Evolutionary conservation across 2,113 vertebrate species (phyloP), one percentile per base, ranked within the genome.

Genomic region (Cyprinodon variegatus): DNA sequence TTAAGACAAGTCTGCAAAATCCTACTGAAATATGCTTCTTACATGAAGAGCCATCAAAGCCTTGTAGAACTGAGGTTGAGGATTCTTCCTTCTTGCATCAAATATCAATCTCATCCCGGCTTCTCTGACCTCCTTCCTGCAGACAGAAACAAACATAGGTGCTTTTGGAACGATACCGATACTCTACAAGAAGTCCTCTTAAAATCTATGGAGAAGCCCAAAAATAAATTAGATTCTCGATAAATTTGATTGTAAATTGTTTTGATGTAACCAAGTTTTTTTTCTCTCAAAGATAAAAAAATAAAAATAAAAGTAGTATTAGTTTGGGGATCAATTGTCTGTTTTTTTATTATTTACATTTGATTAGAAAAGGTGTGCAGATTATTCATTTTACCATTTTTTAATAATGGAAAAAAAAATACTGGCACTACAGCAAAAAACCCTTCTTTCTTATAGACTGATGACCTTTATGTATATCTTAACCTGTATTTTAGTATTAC

Each of bases 1-100:
- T 36, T n/a, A 41, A 40, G 15, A 65, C 48, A 53, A 53, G 69
- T 38, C 59, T 68, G 61, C 68, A 78, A 46, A 3, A 3, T 48
- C 61, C 11, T 61, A 29, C 46, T 4, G 64, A 65, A 0, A 66
- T 5, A 8, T 68, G 45, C 38, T 85, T 79, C 82, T 57, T 88
- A 98, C 97, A 94, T 98, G 95, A 70, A 93, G 74, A 0, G 91
- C 86, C 68, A 94, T 92, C 74, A 99, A 90, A 37, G 97, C 96
- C 0, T 95, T 93, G 65, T 92, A 90, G 3, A 99, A 90, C 57
- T 81, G 82, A 0, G 93, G 90, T 11, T 89, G 83, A 0, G 93
- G 96, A 0, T 89, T 86, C 3, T 86, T 92, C 79, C 92, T 96
- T 86, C 96, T 93, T 48, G 95, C 95, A 83, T 99, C 96, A 13